A percentile compares a stretch with the other conserved stretches of the same genome.
Evolutionary conservation across 2,797 vertebrate species (phyloP).

Genomic region (Aulostomus chinensis): DNA sequence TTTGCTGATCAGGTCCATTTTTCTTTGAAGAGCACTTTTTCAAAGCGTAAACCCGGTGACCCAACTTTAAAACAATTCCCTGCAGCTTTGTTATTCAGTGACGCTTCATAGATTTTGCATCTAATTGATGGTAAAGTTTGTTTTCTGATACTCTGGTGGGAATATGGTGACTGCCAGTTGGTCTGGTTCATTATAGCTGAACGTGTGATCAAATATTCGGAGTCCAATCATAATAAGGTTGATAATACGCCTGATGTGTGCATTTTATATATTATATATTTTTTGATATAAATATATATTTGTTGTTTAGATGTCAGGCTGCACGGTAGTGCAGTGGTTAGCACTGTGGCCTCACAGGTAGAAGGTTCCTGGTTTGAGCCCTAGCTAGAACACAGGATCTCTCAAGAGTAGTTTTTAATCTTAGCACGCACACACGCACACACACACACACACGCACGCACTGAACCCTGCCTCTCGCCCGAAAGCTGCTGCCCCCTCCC

Average conservation of each 20-base stretch:
- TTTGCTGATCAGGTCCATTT: constrained; percentile 44
- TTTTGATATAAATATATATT: too few species aligned
- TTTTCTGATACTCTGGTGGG: constrained; percentile 23
- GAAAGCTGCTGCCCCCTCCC: too few species aligned
- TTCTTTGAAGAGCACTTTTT: constrained; percentile 24
- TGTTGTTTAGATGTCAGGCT: too few species aligned
- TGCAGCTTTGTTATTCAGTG: constrained; percentile 17
- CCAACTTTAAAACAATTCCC: constrained; percentile 26
- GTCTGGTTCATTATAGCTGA: constrained; percentile 39
- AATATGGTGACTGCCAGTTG: neutral
- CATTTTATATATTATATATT: too few species aligned
- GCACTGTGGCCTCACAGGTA: too few species aligned
- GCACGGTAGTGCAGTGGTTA: too few species aligned
- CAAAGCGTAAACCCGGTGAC: constrained; percentile 56
- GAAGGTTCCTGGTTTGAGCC: too few species aligned
- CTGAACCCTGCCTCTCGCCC: too few species aligned
- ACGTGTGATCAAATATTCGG: constrained; percentile 43
- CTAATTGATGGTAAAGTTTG: constrained; percentile 38
- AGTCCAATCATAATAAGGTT: constrained; percentile 42
- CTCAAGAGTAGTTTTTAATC: too few species aligned
- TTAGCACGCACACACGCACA: too few species aligned
- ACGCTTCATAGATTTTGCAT: constrained; percentile 40
- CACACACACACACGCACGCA: too few species aligned
- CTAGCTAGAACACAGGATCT: too few species aligned
- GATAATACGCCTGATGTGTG: constrained; percentile 12